Evolutionary conservation across 2,888 invertebrate species (phyloP).

Genomic region (Synanthedon myopaeformis): DNA sequence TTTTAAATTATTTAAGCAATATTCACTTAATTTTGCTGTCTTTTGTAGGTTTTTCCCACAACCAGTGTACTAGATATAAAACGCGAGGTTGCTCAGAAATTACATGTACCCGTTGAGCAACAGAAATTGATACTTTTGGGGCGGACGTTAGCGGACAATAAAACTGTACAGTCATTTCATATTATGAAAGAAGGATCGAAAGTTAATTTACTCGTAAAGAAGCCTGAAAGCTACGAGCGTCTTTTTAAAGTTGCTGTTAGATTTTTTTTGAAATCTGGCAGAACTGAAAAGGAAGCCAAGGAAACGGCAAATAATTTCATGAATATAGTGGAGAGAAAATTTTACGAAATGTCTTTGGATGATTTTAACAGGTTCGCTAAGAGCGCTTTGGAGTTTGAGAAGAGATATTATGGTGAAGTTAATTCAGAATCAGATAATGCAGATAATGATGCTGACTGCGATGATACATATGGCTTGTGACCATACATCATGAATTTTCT

Average conservation of each 20-base stretch:
- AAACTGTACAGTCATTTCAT: conserved; percentile 76
- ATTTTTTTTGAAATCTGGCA: conserved; percentile 71
- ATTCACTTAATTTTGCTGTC: not conserved
- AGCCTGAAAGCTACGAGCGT: conserved; percentile 57
- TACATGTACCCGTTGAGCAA: conserved; percentile 76
- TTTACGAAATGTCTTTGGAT: conserved; percentile 68
- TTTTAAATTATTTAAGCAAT: too few relatives aligned
- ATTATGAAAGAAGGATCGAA: conserved; percentile 81
- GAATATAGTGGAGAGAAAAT: conserved; percentile 63
- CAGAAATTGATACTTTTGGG: conserved; percentile 81
- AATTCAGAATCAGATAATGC: conserved; percentile 7
- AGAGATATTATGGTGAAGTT: conserved; percentile 8
- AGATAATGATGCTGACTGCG: conserved; percentile 27
- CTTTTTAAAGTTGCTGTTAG: conserved; percentile 70
- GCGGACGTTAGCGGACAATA: conserved; percentile 78
- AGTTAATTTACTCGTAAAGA: conserved; percentile 78
- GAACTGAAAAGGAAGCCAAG: conserved; percentile 74
- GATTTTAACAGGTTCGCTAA: conserved; percentile 69
- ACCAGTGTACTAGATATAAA: conserved; percentile 78
- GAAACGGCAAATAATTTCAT: conserved; percentile 71
- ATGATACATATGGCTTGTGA: conserved; percentile 34
- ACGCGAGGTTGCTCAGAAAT: conserved; percentile 71
- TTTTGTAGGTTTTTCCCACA: conserved; percentile 60
- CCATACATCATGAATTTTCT: conserved; percentile 6
- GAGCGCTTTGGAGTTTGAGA: conserved; percentile 35